Evolutionary conservation across 2,113 vertebrate genomes (phyloP).

Genomic region (Ondatra zibethicus): DNA sequence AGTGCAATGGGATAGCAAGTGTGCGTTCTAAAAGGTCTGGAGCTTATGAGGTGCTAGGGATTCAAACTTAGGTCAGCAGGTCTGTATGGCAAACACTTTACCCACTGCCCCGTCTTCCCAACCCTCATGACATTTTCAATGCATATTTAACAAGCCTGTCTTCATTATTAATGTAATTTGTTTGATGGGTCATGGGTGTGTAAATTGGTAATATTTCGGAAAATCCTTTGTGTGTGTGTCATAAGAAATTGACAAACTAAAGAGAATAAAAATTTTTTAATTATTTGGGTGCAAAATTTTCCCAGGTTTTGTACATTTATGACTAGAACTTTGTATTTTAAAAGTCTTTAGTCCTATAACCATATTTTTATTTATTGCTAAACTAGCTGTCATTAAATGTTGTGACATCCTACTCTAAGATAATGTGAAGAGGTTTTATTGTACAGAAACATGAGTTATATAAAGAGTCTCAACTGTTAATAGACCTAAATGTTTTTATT

Average conservation of each 20-base stretch:
- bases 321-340: background rate
- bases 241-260: constrained; percentile 6
- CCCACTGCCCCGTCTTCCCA: background rate
- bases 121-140: background rate
- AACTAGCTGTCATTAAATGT: background rate
- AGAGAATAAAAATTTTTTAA: constrained; percentile 5
- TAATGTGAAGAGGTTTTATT: background rate
- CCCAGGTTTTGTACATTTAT: background rate
- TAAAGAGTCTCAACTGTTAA: background rate
- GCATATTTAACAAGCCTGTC: background rate
- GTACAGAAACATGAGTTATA: constrained; percentile 14
- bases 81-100: background rate
- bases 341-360: background rate
- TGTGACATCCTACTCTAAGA: constrained; percentile 11
- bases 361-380: background rate
- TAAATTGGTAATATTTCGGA: background rate
- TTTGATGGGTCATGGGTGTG: background rate
- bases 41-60: background rate
- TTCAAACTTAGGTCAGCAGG: background rate
- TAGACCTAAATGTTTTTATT: constrained; percentile 15
- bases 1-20: background rate
- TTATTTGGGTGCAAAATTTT: background rate
- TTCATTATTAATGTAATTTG: constrained; percentile 36
- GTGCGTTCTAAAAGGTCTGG: background rate
- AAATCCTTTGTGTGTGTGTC: background rate